Conservation (phyloP, 2,113 vertebrate genomes). For the Menidia beryllina region DNA sequence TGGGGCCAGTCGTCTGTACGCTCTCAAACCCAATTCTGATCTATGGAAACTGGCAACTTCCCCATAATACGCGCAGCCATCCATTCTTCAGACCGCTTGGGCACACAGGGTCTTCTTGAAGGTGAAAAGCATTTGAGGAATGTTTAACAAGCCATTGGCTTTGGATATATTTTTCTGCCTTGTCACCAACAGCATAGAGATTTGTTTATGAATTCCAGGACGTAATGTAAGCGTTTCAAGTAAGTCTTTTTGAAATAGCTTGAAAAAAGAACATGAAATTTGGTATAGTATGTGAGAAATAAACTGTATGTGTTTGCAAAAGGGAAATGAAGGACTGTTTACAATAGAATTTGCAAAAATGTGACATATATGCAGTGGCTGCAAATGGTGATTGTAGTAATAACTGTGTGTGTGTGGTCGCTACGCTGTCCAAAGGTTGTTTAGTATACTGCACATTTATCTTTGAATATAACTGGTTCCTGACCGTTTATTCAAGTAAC, state of each 20-base stretch:
- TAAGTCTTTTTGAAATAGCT: neutral
- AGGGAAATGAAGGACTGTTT: neutral
- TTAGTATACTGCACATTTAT: neutral
- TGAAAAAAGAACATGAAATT: neutral
- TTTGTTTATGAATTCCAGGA: neutral
- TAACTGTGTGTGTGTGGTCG: neutral
- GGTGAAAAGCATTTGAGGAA: slow-evolving; percentile 61
- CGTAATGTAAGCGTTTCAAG: neutral
- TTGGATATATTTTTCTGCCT: slow-evolving; percentile 26
- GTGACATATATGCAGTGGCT: too few relatives aligned
- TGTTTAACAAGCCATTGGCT: slow-evolving; percentile 54
- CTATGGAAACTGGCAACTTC: slow-evolving; percentile 62
- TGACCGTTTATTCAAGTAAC: too few relatives aligned
- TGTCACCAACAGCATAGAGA: slow-evolving; percentile 10
- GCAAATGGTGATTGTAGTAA: too few relatives aligned
- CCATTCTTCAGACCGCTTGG: slow-evolving; percentile 59
- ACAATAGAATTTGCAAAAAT: neutral
- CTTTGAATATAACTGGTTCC: neutral
- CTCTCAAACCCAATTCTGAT: slow-evolving; percentile 62
- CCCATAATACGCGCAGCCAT: slow-evolving; percentile 73
- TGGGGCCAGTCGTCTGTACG: slow-evolving; percentile 68
- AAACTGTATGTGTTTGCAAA: neutral
- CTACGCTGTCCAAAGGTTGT: neutral
- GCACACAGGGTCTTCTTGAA: slow-evolving; percentile 49
- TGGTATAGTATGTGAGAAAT: neutral